These are phyloP conservation scores for Drosophila aldrichi DNA, from an alignment of 2,888 invertebrate species.

Conservation along the genomic window DNA sequence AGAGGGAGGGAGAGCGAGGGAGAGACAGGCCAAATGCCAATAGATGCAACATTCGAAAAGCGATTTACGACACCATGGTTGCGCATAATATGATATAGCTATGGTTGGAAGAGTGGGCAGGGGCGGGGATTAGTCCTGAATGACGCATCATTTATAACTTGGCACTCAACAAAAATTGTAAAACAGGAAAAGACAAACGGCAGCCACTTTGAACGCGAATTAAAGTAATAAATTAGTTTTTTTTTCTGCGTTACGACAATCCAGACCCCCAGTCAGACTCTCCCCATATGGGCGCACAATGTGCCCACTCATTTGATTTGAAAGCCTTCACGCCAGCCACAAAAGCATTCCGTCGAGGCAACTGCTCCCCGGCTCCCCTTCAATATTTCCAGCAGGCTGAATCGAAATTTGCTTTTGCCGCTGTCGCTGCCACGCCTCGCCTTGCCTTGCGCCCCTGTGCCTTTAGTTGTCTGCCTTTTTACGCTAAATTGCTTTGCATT, in stretches of 20 bases:
- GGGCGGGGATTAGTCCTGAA: conserved; percentile 44
- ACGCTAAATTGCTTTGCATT: conserved; percentile 76
- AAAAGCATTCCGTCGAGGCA: conserved; percentile 60
- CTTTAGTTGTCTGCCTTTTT: conserved; percentile 52
- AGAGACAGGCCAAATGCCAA: conserved; percentile 51
- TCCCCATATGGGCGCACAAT: conserved; percentile 47
- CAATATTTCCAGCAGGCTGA: conserved; percentile 59
- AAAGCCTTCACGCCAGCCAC: conserved; percentile 69
- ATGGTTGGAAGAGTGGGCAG: neutral
- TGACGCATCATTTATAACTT: conserved; percentile 73
- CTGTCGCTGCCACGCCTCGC: neutral
- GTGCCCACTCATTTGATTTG: conserved; percentile 72
- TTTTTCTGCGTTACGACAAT: conserved; percentile 30
- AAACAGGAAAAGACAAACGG: conserved; percentile 71
- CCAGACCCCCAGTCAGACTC: neutral
- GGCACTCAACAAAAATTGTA: conserved; percentile 72
- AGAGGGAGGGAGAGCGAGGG: neutral
- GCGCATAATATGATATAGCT: conserved; percentile 71
- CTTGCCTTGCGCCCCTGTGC: neutral
- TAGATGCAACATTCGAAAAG: conserved; percentile 71
- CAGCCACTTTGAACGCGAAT: conserved; percentile 71
- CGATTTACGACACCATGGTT: conserved; percentile 74
- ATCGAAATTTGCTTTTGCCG: conserved; percentile 46
- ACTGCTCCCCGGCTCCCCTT: conserved; percentile 27
- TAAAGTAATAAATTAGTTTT: conserved; percentile 73